Percentiles rank a stretch among this genome's conserved stretches.
phyloP scores from a whole-genome alignment of 2,113 vertebrate genomes.

The Chaetodon trifascialis region DNA sequence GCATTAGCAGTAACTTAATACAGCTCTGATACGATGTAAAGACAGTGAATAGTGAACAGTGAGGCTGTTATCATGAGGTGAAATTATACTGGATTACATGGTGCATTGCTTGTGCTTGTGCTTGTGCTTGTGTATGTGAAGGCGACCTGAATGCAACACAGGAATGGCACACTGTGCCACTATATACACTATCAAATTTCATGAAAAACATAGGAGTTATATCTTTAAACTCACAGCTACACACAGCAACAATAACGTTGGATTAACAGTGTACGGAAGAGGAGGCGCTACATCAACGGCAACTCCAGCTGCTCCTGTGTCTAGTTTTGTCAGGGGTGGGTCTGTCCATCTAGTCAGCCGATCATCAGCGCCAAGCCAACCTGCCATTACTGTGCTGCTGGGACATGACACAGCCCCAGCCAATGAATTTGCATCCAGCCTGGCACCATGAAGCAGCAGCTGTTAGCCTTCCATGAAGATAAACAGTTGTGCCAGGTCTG shows the following conservation, averaged over 20 bases:
- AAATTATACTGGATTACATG: neutral
- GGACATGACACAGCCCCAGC: slow-evolving; percentile 13
- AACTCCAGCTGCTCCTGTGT: slow-evolving; percentile 8
- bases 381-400: slow-evolving; percentile 16
- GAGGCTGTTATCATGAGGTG: neutral
- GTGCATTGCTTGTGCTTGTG: neutral
- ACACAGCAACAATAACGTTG: neutral
- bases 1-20: neutral
- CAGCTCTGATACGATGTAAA: neutral
- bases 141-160: neutral
- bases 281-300: neutral
- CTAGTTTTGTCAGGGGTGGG: neutral
- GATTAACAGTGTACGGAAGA: neutral
- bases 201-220: neutral
- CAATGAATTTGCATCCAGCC: slow-evolving; percentile 2
- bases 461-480: slow-evolving; percentile 51
- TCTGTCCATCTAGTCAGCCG: neutral
- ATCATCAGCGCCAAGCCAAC: neutral
- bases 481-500: slow-evolving; percentile 20
- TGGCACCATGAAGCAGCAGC: slow-evolving; percentile 48
- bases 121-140: neutral
- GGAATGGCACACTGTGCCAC: neutral
- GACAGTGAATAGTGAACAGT: too few relatives aligned
- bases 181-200: neutral
- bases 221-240: neutral